These are phyloP conservation scores for Oryzaephilus surinamensis DNA, from an alignment of 1,140 invertebrate species.

Conservation along the genomic window DNA sequence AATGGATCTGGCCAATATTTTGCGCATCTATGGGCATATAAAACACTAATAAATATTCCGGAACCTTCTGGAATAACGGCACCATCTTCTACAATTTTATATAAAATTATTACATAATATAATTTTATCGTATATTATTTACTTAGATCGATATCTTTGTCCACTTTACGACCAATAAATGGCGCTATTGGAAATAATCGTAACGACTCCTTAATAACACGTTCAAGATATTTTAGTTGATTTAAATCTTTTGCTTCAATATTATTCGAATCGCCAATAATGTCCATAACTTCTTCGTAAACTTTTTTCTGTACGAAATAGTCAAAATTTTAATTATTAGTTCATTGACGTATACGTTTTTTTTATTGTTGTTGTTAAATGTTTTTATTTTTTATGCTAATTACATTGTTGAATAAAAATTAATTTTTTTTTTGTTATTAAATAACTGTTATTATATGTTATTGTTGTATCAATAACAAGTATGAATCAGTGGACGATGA, in stretches of 20 bases:
- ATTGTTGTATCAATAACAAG: no score
- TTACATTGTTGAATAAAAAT: no score
- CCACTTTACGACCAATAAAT: not conserved
- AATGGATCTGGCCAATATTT: constrained; percentile 39
- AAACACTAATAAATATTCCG: not conserved
- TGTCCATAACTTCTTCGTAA: no score
- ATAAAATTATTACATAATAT: not conserved
- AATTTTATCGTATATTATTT: not conserved
- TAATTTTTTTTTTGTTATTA: no score
- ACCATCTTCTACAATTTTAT: constrained; percentile 3
- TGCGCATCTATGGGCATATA: constrained; percentile 1
- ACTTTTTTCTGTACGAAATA: no score
- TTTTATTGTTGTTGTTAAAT: constrained; percentile 14
- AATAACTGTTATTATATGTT: no score
- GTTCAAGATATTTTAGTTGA: constrained; percentile 7
- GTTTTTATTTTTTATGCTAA: constrained; percentile 11
- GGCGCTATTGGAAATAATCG: constrained; percentile 1
- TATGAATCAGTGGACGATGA: no score
- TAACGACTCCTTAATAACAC: constrained; percentile 5
- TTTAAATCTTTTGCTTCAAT: constrained; percentile 6
- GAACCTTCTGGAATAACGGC: constrained; percentile 2
- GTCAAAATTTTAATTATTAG: no score
- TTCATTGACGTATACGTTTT: no score
- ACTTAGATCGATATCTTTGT: constrained; percentile 5
- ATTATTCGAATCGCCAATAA: no score